Evolutionary conservation across 2,888 invertebrate genomes (phyloP), one percentile per base, ranked within the genome.

Genomic region (Limnephilus auricula): DNA sequence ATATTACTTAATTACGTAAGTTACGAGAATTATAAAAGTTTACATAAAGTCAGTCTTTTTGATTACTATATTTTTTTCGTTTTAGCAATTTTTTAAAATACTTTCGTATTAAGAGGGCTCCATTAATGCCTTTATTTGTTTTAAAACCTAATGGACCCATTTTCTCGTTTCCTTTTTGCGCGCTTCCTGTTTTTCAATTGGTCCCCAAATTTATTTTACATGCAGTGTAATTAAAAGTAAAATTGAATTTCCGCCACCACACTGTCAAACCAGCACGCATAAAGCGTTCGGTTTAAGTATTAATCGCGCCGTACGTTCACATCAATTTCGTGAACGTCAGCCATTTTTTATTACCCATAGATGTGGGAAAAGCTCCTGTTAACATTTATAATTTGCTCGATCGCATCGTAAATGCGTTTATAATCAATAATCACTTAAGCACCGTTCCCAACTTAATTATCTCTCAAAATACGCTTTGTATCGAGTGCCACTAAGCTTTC

Each of bases 371-470:
- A n/a, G 84, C 40, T 65, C 2, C 9, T 32, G 18, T 50, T 87
- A 65, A 87, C 87, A 34, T 18, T 12, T 18, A 31, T 65, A 65
- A 34, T 87, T 87, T 87, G 34, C 13, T 45, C 50, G 25, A 86
- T 86, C 50, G 32, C 86, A 15, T 32, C 86, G 30, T 87, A 50
- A 87, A 87, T 87, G 50, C 25, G 34, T 87, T 87, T 87, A 87
- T 87, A 31, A 50, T 50, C 18, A 65, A 87, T 87, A 31, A 50
- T 50, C 18, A 65, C 34, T 31, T 87, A n/a, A 34, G 18, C 37
- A 25, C 40, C 2, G 34, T 40, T 32, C 84, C 86, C 65, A 31
- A 65, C 32, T 87, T 65, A 87, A 65, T 87, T 65, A 65, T n/a
- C 30, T 25, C 34, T 87, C 87, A 87, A 87, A 87, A 85, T 85